Evolutionary conservation across 2,888 invertebrate genomes (phyloP).

Genomic region (Venusia cambrica): DNA sequence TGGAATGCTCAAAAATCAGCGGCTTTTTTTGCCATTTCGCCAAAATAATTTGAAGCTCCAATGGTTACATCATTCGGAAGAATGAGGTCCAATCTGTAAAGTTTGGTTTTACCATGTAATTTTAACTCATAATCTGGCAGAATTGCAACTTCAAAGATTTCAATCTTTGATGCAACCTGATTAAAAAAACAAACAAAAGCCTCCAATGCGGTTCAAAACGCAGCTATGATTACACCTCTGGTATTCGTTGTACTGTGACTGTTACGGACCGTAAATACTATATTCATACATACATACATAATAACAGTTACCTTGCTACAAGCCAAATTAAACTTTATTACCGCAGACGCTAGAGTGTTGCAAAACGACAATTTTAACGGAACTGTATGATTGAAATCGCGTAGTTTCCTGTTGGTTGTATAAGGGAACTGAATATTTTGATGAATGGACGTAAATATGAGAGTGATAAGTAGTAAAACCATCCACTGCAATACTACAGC

Average conservation of each 20-base stretch:
- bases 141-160: no score
- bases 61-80: no score
- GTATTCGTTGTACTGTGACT: slow-evolving; percentile 59
- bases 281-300: slow-evolving; percentile 55
- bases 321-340: slow-evolving; percentile 41
- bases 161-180: no score
- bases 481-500: neutral
- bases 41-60: no score
- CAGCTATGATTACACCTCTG: slow-evolving; percentile 41
- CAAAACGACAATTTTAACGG: slow-evolving; percentile 36
- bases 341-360: slow-evolving; percentile 28
- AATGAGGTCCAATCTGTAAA: no score
- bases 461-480: slow-evolving; percentile 15
- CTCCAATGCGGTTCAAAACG: slow-evolving; percentile 50
- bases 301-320: slow-evolving; percentile 49
- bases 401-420: slow-evolving; percentile 62
- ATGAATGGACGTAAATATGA: slow-evolving; percentile 40
- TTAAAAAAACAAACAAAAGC: slow-evolving; percentile 65
- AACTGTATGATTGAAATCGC: slow-evolving; percentile 62
- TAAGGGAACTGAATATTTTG: slow-evolving; percentile 51
- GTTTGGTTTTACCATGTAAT: no score
- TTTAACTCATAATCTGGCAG: no score
- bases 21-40: no score
- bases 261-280: slow-evolving; percentile 60
- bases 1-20: no score